A percentile compares a stretch with the other conserved stretches of the same genome.
These are phyloP conservation scores for Penaeus monodon DNA, from an alignment of 2,888 invertebrate species.

Conservation along the genomic window DNA sequence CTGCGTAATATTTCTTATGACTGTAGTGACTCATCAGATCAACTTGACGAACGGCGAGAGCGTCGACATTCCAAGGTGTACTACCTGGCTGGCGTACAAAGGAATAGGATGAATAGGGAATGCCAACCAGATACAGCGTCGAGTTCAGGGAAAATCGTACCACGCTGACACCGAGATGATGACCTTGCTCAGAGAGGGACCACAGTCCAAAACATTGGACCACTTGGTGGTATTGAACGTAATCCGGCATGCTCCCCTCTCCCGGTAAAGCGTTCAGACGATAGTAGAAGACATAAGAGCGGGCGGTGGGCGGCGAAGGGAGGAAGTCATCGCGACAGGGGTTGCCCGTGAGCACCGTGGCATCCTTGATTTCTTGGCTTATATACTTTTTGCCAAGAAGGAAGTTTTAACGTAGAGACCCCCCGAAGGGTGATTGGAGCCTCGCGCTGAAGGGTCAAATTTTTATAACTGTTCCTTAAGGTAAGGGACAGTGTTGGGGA, in stretches of 20 bases:
- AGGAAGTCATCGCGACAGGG: constrained; percentile 48
- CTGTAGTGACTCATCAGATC: not conserved
- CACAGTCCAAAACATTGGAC: constrained; percentile 50
- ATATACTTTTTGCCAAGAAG: constrained; percentile 24
- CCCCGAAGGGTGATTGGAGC: constrained; percentile 32
- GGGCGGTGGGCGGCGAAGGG: constrained; percentile 17
- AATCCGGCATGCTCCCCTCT: not conserved
- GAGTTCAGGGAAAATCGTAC: constrained; percentile 35
- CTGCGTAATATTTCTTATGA: too few relatives aligned
- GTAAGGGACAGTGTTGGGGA: constrained; percentile 17
- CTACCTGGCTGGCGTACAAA: not conserved
- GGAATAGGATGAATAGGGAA: constrained; percentile 52
- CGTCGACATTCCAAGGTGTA: constrained; percentile 44
- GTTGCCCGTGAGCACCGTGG: constrained; percentile 40
- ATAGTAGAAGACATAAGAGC: constrained; percentile 49
- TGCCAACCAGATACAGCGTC: constrained; percentile 45
- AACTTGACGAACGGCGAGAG: constrained; percentile 14
- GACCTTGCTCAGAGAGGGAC: constrained; percentile 55
- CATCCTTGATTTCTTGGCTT: constrained; percentile 1
- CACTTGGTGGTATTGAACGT: constrained; percentile 34
- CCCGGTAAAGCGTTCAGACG: constrained; percentile 1
- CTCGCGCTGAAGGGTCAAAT: constrained; percentile 27
- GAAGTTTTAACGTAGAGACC: constrained; percentile 15
- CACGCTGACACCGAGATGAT: constrained; percentile 39
- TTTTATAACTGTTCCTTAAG: constrained; percentile 34